Base-by-base conservation (phyloP, 92 coral and sea anemone genomes). In the Zoanthus sansibaricus region DNA sequence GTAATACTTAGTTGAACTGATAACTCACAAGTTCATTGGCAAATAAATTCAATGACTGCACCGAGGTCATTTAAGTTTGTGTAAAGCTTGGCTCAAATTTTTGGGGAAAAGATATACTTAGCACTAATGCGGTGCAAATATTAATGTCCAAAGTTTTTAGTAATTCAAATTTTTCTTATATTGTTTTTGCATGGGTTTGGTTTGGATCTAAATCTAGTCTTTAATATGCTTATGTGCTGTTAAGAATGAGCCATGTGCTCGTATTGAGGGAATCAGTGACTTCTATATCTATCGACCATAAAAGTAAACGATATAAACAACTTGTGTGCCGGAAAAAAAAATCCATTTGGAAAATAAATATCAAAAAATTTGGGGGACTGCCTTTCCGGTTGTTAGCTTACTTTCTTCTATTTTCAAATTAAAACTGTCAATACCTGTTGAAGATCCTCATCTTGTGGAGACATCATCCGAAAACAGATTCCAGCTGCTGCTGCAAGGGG, bases 371-470 rank as follows among this genome's bases (percentile, higher is more conserved):
- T 56, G 1, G 62, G 14, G 62, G 62, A 56, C 62, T 56, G 62
- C 4, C 55, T 37, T 73, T 73, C 54, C 54, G 14, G 25, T 56
- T 31, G 52, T 16, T 33, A 14, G 32, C n/a, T 55, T 20, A 33
- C n/a, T 78, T 6, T 9, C 30, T 11, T 18, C 18, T 67, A 48
- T 44, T 52, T 61, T 16, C 37, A 78, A 42, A 18, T 37, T 11
- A 78, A 59, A 55, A 17, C 14, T 77, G 54, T 54, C 25, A 31
- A 12, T 79, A 94, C 96, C 94, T 94, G 96, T 20, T 91, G 92
- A 8, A 94, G 88, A 71, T 94, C 96, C 18, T 91, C 96, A 42
- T 94, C 94, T 7, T 88, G 92, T 55, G 83, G 85, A 21, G 96
- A 91, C 76, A 94, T 92, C 79, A 91, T 90, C 56, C 91, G 77